These are phyloP conservation scores for Drosophila bifasciata DNA, from an alignment of 1,140 invertebrate species.

Conservation along the genomic window DNA sequence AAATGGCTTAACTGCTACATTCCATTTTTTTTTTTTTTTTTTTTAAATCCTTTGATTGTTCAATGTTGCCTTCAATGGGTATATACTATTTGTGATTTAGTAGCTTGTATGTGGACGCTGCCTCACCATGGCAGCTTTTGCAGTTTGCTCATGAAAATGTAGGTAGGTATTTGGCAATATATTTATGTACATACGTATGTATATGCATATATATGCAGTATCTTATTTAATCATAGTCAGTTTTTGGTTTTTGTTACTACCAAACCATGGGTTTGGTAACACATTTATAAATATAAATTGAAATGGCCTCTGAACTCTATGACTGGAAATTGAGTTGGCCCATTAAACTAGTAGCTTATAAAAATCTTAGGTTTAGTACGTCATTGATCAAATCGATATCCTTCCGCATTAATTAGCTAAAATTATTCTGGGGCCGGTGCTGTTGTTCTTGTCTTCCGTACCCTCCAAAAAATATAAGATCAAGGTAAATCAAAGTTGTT, in stretches of 20 bases:
- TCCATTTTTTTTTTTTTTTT: conserved; percentile 59
- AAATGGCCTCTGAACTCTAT: conserved; percentile 50
- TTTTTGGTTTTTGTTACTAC: conserved; percentile 42
- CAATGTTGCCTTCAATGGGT: conserved; percentile 30
- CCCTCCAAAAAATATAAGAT: conserved; percentile 18
- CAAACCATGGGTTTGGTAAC: background rate
- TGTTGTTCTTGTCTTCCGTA: background rate
- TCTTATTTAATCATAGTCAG: conserved; percentile 65
- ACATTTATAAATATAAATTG: conserved; percentile 24
- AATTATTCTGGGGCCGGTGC: conserved; percentile 8
- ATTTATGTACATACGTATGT: conserved; percentile 40
- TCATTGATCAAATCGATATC: conserved; percentile 9
- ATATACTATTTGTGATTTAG: conserved; percentile 20
- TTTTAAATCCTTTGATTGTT: conserved; percentile 74
- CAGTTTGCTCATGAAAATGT: conserved; percentile 33
- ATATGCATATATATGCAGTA: conserved; percentile 53
- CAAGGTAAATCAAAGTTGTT: background rate
- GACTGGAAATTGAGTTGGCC: conserved; percentile 29
- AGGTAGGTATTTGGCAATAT: conserved; percentile 2
- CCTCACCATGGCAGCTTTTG: conserved; percentile 9
- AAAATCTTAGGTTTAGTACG: conserved; percentile 3
- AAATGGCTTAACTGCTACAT: conserved; percentile 68
- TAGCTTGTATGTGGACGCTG: conserved; percentile 30
- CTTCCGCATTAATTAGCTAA: conserved; percentile 6
- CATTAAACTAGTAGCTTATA: conserved; percentile 17